Evolutionary conservation across 2,888 invertebrate genomes (phyloP), one percentile per base, ranked within the genome.

Genomic region (Drosophila leonis): DNA sequence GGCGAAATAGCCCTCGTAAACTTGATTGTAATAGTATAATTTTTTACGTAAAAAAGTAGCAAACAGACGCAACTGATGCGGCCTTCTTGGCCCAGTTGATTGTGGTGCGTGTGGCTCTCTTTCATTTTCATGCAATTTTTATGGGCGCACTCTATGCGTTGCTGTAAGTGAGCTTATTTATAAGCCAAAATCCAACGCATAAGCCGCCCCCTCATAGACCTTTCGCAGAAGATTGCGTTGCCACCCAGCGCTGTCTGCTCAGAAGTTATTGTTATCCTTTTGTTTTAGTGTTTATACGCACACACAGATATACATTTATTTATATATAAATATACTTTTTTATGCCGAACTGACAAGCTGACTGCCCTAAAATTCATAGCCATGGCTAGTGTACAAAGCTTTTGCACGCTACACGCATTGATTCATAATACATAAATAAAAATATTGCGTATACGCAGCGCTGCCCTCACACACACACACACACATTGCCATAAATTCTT

Each of bases 251-350:
- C 13, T n/a, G 15, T 7, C 15, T 44, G 72, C 41, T 33, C 56
- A 54, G 55, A 89, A 88, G 88, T 88, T 89, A 89, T 90, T 90
- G 83, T 89, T 90, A 89, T 89, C 90, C 90, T 90, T 88, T 88
- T 86, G 83, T 89, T 83, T 83, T 81, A 86, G 84, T 88, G 77
- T 67, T 66, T 71, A 75, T 24, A 24, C 24, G 24, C 1, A 33
- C 2, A 13, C 6, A 18, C 10, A 31, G 10, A 31, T 12, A n/a
- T 18, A 46, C 15, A 29, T 29, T 3, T 31, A 46, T 60, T 68
- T 70, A 57, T 51, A 48, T 74, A 49, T 65, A 56, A 48, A 33
- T 60, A 31, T 49, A 56, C 44, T 75, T 75, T 79, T 77, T 79
- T 77, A 79, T 79, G 70, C 70, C 39, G 20, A 63, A 18, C 59